Base-by-base conservation (phyloP, 2,113 vertebrate genomes). In the Thymallus thymallus region DNA sequence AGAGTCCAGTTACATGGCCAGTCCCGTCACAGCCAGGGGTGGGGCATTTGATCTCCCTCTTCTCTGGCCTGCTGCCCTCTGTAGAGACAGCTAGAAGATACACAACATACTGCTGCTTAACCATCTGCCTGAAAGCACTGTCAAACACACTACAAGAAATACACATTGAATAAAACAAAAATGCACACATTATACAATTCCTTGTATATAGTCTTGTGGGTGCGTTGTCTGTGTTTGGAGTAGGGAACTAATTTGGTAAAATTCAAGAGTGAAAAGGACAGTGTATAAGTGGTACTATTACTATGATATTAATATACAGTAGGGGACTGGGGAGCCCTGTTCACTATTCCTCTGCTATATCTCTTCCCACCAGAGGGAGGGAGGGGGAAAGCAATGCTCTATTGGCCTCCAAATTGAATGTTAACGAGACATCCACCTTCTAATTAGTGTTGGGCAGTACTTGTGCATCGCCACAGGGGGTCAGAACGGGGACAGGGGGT, bases 21-120 rank as follows among this genome's bases (percentile, higher is more conserved):
- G 97, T 99, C 69, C 97, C 97, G 66, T 99, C 97, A 0, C 97
- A 99, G 26, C 97, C 97, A 0, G 97, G 98, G 5, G 98, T 99
- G 0, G 98, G 98, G 77, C 97, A 99, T 90, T 98, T 99, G 92
- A 97, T 96, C 88, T 99, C 98, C 75, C 96, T 81, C 80, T 99
- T 99, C 91, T 99, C 98, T 0, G 94, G 91, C 86, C 96, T 94
- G 9, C 94, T 94, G 69, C 95, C 92, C 92, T 99, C 97, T 99
- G 85, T 71, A 71, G 14, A 55, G 61, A 63, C 68, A 51, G 29
- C 10, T 13, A 24, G 73, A 68, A 68, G 9, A 51, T 51, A 18
- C 4, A 58, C 46, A 68, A 22, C 12, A n/a, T 6, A 41, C 3
- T 4, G 2, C 35, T 41, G 48, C 48, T 48, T 16, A 16, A 48